Conservation (phyloP, 2,888 invertebrate species). For the Cryptocephalus moraei region DNA sequence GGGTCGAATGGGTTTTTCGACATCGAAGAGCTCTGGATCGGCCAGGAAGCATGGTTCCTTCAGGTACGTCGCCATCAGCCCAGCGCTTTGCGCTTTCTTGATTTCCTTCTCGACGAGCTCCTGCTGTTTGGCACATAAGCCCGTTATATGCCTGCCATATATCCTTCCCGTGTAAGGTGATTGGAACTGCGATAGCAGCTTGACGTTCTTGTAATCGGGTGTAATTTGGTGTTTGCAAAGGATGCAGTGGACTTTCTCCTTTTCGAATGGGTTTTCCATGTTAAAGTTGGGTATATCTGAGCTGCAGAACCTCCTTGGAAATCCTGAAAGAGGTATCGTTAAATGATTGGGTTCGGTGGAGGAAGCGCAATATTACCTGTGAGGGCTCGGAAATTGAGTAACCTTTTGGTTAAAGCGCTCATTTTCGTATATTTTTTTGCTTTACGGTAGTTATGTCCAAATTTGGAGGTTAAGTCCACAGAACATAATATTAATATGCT, state of each 20-base stretch:
- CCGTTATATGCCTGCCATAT: slow-evolving; percentile 88
- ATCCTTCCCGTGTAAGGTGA: slow-evolving; percentile 89
- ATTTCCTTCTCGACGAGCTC: slow-evolving; percentile 63
- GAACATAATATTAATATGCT: too few relatives aligned
- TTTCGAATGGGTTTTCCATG: slow-evolving; percentile 72
- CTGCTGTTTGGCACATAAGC: slow-evolving; percentile 79
- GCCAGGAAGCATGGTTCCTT: slow-evolving; percentile 71
- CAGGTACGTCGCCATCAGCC: slow-evolving; percentile 72
- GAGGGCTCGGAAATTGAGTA: too few relatives aligned
- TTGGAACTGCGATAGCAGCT: slow-evolving; percentile 88
- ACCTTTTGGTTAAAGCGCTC: too few relatives aligned
- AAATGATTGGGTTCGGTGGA: too few relatives aligned
- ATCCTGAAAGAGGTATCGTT: too few relatives aligned
- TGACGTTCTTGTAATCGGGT: slow-evolving; percentile 84
- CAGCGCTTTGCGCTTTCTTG: slow-evolving; percentile 61
- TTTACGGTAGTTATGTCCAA: too few relatives aligned
- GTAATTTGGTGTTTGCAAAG: slow-evolving; percentile 73
- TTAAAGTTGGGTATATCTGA: slow-evolving; percentile 43
- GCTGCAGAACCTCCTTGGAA: not conserved
- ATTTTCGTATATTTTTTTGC: too few relatives aligned
- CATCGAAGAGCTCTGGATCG: slow-evolving; percentile 87
- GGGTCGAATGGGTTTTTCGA: slow-evolving; percentile 69
- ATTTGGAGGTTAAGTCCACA: too few relatives aligned
- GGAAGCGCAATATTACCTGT: too few relatives aligned
- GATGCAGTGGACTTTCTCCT: slow-evolving; percentile 63